Conservation (phyloP, 2,888 invertebrate genomes). For the Caenorhabditis imperialis region DNA sequence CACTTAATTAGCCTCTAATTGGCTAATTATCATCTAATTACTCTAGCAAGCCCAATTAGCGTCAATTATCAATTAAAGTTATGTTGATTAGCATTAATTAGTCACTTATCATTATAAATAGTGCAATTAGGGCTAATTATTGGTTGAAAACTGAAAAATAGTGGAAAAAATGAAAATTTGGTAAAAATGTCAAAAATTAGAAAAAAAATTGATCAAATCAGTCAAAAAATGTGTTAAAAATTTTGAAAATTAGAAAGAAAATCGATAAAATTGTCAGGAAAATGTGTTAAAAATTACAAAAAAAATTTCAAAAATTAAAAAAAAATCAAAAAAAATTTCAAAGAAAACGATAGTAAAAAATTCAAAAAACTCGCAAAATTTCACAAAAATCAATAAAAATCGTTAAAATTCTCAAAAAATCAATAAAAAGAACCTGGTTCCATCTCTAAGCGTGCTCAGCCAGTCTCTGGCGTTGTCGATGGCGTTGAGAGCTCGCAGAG, state of each 20-base stretch:
- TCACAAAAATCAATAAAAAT: constrained; percentile 2
- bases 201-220: no score
- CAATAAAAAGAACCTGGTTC: constrained; percentile 41
- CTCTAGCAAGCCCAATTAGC: no score
- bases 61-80: no score
- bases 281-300: not conserved
- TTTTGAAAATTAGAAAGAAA: not conserved
- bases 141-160: no score
- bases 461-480: constrained; percentile 67
- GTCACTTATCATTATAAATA: no score
- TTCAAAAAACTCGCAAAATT: not conserved
- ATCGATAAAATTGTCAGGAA: not conserved
- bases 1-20: no score
- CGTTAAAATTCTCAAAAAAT: not conserved
- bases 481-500: constrained; percentile 59
- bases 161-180: no score
- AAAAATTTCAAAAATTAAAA: constrained; percentile 1
- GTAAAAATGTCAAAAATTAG: no score
- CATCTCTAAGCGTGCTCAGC: constrained; percentile 46
- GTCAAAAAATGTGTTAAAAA: no score
- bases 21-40: no score
- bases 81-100: no score
- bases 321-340: not conserved
- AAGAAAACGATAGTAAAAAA: not conserved
- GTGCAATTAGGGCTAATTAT: no score